phyloP scores from a whole-genome alignment of 2,797 vertebrate genomes.

The Hydrophis major region DNA sequence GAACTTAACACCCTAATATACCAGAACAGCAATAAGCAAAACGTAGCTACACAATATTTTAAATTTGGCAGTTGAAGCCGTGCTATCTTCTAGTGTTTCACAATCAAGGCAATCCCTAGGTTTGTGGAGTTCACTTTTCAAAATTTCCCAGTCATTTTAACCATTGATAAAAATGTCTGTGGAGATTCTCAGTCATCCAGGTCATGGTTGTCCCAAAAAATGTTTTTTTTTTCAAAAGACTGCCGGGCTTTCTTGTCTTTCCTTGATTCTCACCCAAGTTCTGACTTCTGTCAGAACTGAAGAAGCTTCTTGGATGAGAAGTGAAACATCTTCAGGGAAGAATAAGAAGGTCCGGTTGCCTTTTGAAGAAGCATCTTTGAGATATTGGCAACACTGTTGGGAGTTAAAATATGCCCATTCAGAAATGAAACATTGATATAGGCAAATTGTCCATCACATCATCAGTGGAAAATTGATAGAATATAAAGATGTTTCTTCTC shows the following conservation, averaged over 20 bases:
- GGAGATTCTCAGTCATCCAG: background rate
- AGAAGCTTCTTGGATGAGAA: background rate
- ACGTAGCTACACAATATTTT: too few relatives aligned
- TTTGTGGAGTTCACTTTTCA: background rate
- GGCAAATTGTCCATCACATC: background rate
- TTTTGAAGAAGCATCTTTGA: background rate
- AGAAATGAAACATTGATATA: background rate
- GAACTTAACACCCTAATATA: too few relatives aligned
- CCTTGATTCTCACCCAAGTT: background rate
- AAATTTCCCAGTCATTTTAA: background rate
- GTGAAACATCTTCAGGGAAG: background rate
- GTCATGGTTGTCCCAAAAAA: background rate
- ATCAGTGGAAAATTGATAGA: background rate
- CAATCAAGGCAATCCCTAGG: background rate
- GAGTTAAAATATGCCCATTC: background rate
- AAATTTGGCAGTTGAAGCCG: background rate
- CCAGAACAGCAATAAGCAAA: background rate
- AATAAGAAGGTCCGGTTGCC: too few relatives aligned
- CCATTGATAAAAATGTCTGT: background rate
- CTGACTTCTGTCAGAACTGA: background rate
- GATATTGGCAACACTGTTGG: background rate
- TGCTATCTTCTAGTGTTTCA: background rate
- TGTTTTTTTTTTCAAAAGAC: background rate
- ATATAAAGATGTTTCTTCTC: background rate
- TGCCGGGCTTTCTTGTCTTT: background rate